Conservation (phyloP, 1,140 invertebrate genomes). For the Camponotus vicinus region DNA sequence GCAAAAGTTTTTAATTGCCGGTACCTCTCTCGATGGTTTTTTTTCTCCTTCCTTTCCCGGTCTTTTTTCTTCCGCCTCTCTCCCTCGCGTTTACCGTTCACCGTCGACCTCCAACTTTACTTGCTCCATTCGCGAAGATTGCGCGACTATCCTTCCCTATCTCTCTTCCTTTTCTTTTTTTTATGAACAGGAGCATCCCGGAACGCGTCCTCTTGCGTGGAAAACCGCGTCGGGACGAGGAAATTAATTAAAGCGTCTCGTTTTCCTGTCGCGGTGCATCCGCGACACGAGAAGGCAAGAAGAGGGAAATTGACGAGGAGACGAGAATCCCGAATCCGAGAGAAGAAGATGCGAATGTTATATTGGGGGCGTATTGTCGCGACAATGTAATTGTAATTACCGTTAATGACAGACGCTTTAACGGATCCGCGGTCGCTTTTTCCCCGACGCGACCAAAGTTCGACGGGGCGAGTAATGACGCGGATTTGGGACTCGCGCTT, state of each 20-base stretch:
- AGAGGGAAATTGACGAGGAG: not conserved
- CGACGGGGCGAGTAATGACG: not conserved
- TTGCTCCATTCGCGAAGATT: slow-evolving; percentile 1
- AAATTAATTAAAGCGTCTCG: slow-evolving; percentile 72
- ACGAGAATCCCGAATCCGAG: not conserved
- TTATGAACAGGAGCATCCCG: slow-evolving; percentile 39
- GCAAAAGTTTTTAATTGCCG: slow-evolving; percentile 68
- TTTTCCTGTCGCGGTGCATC: not conserved
- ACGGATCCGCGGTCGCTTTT: not conserved
- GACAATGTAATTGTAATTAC: not conserved
- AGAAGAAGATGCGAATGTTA: not conserved
- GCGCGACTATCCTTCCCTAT: no score
- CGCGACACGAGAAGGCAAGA: slow-evolving; percentile 34
- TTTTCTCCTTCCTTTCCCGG: no score
- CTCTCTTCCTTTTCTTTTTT: not conserved
- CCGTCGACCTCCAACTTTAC: not conserved
- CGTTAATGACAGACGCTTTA: slow-evolving; percentile 5
- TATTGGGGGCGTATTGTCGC: not conserved
- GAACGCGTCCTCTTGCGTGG: slow-evolving; percentile 45
- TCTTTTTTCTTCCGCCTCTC: not conserved
- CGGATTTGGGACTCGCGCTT: not conserved
- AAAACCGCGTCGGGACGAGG: slow-evolving; percentile 42
- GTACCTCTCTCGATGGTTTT: slow-evolving; percentile 7
- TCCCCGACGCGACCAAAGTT: not conserved
- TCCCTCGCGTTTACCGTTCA: not conserved